These are phyloP conservation scores for Drosophila incognita DNA, from an alignment of 2,888 invertebrate species.

Conservation along the genomic window DNA sequence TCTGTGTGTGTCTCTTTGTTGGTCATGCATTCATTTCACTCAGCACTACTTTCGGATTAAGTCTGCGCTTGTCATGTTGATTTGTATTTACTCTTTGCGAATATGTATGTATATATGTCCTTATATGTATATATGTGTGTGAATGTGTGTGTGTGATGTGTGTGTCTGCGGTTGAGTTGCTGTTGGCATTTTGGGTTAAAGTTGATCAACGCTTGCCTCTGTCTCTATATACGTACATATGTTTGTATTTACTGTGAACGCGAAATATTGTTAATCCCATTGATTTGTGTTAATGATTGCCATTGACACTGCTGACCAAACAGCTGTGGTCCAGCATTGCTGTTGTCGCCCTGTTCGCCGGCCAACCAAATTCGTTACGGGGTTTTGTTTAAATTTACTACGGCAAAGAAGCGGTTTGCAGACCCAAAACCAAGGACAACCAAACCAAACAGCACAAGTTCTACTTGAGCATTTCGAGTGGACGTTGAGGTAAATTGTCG, in stretches of 20 bases:
- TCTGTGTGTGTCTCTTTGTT: slow-evolving; percentile 5
- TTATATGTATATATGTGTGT: slow-evolving; percentile 19
- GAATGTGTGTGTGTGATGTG: neutral
- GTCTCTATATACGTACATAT: neutral
- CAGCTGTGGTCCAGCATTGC: slow-evolving; percentile 13
- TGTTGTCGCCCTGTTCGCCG: slow-evolving; percentile 10
- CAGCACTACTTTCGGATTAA: slow-evolving; percentile 76
- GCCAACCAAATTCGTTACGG: slow-evolving; percentile 45
- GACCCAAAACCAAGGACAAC: slow-evolving; percentile 24
- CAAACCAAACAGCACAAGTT: slow-evolving; percentile 18
- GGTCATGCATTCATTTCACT: slow-evolving; percentile 63
- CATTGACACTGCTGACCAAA: slow-evolving; percentile 65
- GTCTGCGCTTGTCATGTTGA: slow-evolving; percentile 70
- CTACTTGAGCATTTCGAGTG: slow-evolving; percentile 60
- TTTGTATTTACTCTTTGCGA: slow-evolving; percentile 58
- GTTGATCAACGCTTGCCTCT: slow-evolving; percentile 49
- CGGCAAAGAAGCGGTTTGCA: slow-evolving; percentile 26
- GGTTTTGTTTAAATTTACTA: slow-evolving; percentile 68
- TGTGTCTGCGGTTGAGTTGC: slow-evolving; percentile 65
- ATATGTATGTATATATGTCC: slow-evolving; percentile 15
- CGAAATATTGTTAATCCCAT: slow-evolving; percentile 49
- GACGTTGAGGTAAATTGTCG: slow-evolving; percentile 63
- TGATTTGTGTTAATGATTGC: slow-evolving; percentile 75
- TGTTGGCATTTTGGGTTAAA: slow-evolving; percentile 54
- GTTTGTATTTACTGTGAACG: slow-evolving; percentile 15